Evolutionary conservation across 2,888 invertebrate species (phyloP).

Genomic region (Girardia tigrina): DNA sequence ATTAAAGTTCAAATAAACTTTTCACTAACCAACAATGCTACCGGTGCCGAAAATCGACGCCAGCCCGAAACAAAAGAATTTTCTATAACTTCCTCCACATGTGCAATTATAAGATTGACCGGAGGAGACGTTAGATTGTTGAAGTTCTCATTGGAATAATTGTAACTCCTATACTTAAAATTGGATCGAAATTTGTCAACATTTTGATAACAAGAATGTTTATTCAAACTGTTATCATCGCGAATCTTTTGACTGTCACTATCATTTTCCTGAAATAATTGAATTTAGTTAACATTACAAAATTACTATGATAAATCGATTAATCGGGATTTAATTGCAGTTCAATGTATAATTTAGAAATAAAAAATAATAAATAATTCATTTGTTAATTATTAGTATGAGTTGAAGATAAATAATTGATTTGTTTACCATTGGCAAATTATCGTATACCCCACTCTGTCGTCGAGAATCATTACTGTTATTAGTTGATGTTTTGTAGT

Average conservation of each 20-base stretch:
- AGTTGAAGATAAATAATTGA: constrained; percentile 1
- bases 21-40: constrained; percentile 9
- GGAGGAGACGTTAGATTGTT: background rate
- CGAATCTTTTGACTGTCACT: background rate
- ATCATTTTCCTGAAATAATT: too few relatives aligned
- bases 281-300: background rate
- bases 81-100: background rate
- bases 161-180: background rate
- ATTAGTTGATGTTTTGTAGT: background rate
- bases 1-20: too few relatives aligned
- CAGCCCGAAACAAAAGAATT: constrained; percentile 8
- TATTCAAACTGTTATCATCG: background rate
- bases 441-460: background rate
- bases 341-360: too few relatives aligned
- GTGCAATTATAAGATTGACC: background rate
- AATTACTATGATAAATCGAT: background rate
- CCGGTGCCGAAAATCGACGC: constrained; percentile 10
- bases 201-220: background rate
- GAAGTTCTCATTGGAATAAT: background rate
- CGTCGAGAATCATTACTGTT: background rate
- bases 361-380: too few relatives aligned
- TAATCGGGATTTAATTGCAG: too few relatives aligned
- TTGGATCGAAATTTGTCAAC: background rate
- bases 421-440: background rate
- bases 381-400: background rate